Percentiles rank a stretch among this genome's conserved stretches.
phyloP scores from a whole-genome alignment of 2,888 invertebrate species.

The Macrophya annulata region DNA sequence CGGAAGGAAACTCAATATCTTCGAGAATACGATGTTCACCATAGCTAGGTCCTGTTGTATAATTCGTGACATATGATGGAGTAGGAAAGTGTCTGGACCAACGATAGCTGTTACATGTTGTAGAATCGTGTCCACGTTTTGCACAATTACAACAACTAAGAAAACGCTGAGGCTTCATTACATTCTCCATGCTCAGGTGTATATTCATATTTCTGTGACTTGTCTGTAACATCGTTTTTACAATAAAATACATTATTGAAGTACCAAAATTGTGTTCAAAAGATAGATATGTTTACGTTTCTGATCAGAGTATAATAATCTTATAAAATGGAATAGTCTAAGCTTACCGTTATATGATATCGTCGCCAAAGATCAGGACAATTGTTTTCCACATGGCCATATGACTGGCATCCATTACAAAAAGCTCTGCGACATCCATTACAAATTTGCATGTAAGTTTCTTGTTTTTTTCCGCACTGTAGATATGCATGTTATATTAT shows the following conservation, averaged over 20 bases:
- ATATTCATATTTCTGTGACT: conserved; percentile 70
- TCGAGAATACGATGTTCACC: neutral
- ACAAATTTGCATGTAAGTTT: conserved; percentile 80
- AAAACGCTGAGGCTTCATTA: conserved; percentile 73
- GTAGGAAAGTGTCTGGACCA: conserved; percentile 75
- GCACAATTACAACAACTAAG: conserved; percentile 80
- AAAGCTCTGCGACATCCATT: conserved; percentile 79
- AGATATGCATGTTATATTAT: conserved; percentile 68
- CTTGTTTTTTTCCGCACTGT: conserved; percentile 84
- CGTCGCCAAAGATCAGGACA: conserved; percentile 90
- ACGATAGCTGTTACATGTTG: conserved; percentile 69
- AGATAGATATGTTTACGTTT: neutral
- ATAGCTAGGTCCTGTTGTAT: conserved; percentile 63
- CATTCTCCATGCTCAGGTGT: conserved; percentile 65
- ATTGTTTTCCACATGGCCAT: conserved; percentile 83
- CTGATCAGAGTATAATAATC: neutral
- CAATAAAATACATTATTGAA: conserved; percentile 51
- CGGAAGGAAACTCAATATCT: neutral
- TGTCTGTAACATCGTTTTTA: conserved; percentile 66
- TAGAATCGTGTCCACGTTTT: conserved; percentile 76
- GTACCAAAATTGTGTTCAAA: neutral
- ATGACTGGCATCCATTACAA: conserved; percentile 84
- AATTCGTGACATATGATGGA: conserved; percentile 70
- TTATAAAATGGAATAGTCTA: neutral
- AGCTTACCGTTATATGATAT: conserved; percentile 86